Evolutionary conservation across 2,113 vertebrate genomes (phyloP).

Genomic region (Engystomops pustulosus): DNA sequence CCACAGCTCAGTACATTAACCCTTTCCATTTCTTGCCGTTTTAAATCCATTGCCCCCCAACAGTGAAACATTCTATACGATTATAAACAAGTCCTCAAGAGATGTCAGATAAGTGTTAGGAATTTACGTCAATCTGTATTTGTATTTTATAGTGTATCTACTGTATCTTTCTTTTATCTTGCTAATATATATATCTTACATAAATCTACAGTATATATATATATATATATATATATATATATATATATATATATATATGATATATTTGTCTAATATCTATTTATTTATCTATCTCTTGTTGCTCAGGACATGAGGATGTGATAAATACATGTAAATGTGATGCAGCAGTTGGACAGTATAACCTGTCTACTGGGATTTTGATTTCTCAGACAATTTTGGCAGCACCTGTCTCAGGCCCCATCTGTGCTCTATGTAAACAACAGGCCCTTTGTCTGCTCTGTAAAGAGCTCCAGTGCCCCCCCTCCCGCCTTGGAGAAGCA

Average conservation of each 20-base stretch:
- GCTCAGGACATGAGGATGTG: neutral
- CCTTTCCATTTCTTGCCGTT: neutral
- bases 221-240: neutral
- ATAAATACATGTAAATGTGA: neutral
- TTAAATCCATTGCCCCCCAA: neutral
- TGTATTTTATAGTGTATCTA: conserved; percentile 1
- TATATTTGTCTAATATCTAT: no score
- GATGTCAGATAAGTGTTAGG: neutral
- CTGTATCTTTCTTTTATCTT: conserved; percentile 1
- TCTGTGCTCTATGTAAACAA: conserved; percentile 48
- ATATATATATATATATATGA: neutral
- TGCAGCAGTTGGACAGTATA: neutral
- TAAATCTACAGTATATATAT: no score
- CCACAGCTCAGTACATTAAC: neutral
- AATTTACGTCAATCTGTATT: neutral
- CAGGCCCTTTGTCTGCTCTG: conserved; percentile 32
- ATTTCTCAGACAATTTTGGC: conserved; percentile 45
- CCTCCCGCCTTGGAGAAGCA: conserved; percentile 2
- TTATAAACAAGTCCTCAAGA: neutral
- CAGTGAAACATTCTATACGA: neutral
- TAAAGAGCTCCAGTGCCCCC: neutral
- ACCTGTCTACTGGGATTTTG: conserved; percentile 32
- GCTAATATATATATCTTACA: no score
- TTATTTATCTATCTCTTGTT: neutral
- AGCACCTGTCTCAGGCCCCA: conserved; percentile 53